Base-by-base conservation (phyloP, 2,113 vertebrate species). In the Cottus gobio region DNA sequence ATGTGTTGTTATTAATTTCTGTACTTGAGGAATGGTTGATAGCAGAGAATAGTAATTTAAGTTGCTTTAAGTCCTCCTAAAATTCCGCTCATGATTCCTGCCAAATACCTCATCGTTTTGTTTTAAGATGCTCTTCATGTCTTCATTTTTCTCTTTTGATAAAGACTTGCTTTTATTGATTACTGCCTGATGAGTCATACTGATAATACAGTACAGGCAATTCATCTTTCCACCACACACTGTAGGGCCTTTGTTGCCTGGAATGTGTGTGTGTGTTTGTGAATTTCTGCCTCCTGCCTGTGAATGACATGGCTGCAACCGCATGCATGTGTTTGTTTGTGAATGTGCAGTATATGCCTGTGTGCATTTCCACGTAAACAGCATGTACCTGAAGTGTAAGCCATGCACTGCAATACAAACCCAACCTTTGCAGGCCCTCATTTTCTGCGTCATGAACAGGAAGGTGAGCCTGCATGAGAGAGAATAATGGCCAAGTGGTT, bases 101-200 rank as follows among this genome's bases (percentile, higher is more conserved):
- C 90, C 90, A 92, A 90, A 80, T 69, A 66, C 80, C 54, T 90
- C 72, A n/a, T 91, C 62, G 85, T 89, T 89, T 92, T 93, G 84
- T 94, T 93, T 92, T 75, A 89, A 87, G 86, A 91, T 85, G 81
- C 82, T 92, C 78, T 89, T 95, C 88, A 78, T 92, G 90, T 93
- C 90, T 92, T 90, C 88, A 86, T 93, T 94, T 91, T 90, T 92
- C 90, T 88, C 80, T 88, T 91, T 90, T 93, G 91, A 94, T 94
- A 90, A 94, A 79, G 83, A 85, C 87, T 90, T 91, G 90, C 93
- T 93, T 42, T 92, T 90, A 93, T 94, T 93, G 94, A 94, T 93
- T 93, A 93, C 91, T 82, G 91, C 82, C 91, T 89, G 92, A 93
- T 94, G 88, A 95, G 92, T 94, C 94, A 95, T 90, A 82, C 91